Base-by-base conservation (phyloP, 2,113 vertebrate genomes). In the Macrotus californicus region DNA sequence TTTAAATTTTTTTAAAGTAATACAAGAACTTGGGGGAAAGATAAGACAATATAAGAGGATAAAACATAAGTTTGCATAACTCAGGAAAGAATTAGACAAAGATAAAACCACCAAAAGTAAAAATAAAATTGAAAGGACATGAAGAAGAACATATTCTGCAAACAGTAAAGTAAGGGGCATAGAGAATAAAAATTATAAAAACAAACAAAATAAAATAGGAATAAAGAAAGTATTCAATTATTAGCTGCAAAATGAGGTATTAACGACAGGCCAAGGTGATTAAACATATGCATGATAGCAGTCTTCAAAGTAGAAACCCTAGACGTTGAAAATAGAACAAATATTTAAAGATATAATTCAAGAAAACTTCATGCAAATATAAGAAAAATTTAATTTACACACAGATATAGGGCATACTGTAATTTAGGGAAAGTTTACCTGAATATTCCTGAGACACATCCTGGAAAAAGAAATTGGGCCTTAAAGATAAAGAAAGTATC, bases 221-320 rank as follows among this genome's bases (percentile, higher is more conserved):
- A 87, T 76, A 82, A 96, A 36, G 19, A 24, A 75, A 66, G 19
- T 46, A n/a, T 70, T 82, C 87, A 91, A 75, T 91, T 91, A 70
- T 46, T 77, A 91, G 43, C 41, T 61, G 43, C 66, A 75, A 67
- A 48, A 73, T 36, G 39, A 87, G 59, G 56, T 59, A 41, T 12
- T 59, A 48, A 56, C 31, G 13, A 69, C 13, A 39, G 34, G 14
- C 19, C 41, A 81, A 73, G 11, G 14, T 54, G 15, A 73, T 80
- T 48, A 48, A 54, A 73, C 24, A 86, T 19, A 86, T n/a, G 15
- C n/a, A 52, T 21, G 26, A 29, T 34, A 69, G 7, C 59, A 75
- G 76, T 76, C n/a, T 75, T 50, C 82, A 82, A 69, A 91, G 56
- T 82, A 82, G n/a, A 50, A 91, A 64, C 43, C 14, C 18, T 70